A percentile compares a stretch with the other conserved stretches of the same genome.
These are phyloP conservation scores for Drosophila parvula DNA, from an alignment of 1,140 invertebrate genomes.

Conservation along the genomic window DNA sequence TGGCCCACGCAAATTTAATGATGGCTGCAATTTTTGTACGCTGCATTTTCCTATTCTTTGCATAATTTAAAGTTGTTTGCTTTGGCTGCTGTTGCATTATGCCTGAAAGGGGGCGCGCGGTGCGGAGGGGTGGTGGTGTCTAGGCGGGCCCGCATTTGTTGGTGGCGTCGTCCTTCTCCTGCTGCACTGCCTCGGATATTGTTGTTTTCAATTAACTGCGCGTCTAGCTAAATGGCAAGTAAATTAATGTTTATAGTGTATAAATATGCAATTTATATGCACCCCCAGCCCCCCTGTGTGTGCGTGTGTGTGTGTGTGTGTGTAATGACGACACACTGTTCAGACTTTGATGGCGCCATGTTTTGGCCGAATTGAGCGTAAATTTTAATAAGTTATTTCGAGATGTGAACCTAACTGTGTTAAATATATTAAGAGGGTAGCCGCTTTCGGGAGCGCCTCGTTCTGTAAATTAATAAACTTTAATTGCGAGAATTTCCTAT, in stretches of 20 bases:
- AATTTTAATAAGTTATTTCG: slow-evolving; percentile 29
- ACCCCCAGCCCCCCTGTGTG: not conserved
- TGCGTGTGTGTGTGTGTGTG: slow-evolving; percentile 7
- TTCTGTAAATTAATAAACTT: slow-evolving; percentile 16
- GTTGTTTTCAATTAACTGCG: slow-evolving; percentile 79
- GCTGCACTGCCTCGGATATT: slow-evolving; percentile 42
- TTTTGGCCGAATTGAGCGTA: slow-evolving; percentile 23
- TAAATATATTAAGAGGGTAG: not conserved
- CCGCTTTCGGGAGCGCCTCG: not conserved
- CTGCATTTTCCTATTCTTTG: slow-evolving; percentile 65
- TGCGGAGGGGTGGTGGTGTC: too few relatives aligned
- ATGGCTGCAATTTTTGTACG: slow-evolving; percentile 61
- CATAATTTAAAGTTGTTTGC: slow-evolving; percentile 75
- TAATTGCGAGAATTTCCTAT: slow-evolving; percentile 3
- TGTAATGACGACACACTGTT: slow-evolving; percentile 5
- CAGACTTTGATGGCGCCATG: slow-evolving; percentile 22
- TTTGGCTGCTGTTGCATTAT: slow-evolving; percentile 32
- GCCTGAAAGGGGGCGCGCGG: not conserved
- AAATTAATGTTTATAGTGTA: slow-evolving; percentile 80
- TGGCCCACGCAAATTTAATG: slow-evolving; percentile 49
- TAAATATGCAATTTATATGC: slow-evolving; percentile 74
- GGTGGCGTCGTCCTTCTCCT: slow-evolving; percentile 21
- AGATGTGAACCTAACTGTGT: not conserved
- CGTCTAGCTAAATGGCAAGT: slow-evolving; percentile 75
- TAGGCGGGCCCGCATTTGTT: slow-evolving; percentile 16